Base-by-base conservation (phyloP, 2,113 vertebrate species). In the Gymnorhina tibicen region DNA sequence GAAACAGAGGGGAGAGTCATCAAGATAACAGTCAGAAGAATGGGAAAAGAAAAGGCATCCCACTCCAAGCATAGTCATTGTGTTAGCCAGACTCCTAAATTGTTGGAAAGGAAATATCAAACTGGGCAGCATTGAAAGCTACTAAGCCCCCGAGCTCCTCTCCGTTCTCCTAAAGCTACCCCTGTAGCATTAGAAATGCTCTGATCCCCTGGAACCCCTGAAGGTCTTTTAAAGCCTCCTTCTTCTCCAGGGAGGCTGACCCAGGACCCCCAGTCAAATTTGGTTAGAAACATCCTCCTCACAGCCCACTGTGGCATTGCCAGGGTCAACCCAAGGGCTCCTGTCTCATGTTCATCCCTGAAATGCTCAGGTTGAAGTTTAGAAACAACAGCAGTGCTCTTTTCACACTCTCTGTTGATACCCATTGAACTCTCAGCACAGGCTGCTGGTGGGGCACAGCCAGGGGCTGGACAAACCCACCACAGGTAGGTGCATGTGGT, bases 251-350 rank as follows among this genome's bases (percentile, higher is more conserved):
- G 7, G 10, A 53, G 11, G 20, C 10, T 62, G 35, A 33, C 4
- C 12, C 28, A 75, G n/a, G 7, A 41, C 1, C 4, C 2, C 9
- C 0, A 0, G 23, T 49, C 26, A 50, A 8, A 68, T 59, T 33
- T 68, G 33, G 9, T 50, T 53, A 39, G 28, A 86, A 77, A 63
- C 10, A 14, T 9, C 3, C 30, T 53, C 12, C 5, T 2, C 41
- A 23, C 13, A 76, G 47, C 32, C 41, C 32, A 28, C 55, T 33
- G 47, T 6, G 17, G 41, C 41, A 56, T 7, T 69, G 22, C 47
- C 27, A 21, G 49, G 22, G 5, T 19, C 41, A 77, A 7, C 10
- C 10, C 63, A 76, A 52, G 53, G 10, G 12, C 26, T 69, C 14
- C 39, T 30, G 23, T n/a, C 67, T 17, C 41, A 16, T 9, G 9